Evolutionary conservation across 92 coral and sea anemone genomes (phyloP).

Genomic region (Porites lobata): DNA sequence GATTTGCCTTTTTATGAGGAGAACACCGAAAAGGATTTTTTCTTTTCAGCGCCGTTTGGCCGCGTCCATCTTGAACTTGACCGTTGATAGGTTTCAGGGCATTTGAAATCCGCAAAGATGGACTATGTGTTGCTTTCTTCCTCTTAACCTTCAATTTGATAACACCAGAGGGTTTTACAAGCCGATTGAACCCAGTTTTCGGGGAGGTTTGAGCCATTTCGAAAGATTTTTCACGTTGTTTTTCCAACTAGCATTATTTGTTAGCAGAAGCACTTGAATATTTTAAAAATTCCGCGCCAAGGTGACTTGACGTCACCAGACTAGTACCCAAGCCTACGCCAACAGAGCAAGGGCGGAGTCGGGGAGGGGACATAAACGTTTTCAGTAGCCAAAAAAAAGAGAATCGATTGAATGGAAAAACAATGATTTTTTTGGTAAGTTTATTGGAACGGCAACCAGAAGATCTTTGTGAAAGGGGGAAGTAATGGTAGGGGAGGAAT

Average conservation of each 20-base stretch:
- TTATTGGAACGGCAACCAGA: too few species aligned
- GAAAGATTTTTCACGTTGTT: not conserved
- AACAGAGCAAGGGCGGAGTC: not conserved
- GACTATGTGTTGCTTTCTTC: constrained; percentile 48
- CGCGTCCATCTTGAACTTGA: constrained; percentile 63
- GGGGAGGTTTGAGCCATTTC: constrained; percentile 30
- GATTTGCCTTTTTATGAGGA: constrained; percentile 78
- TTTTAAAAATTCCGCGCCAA: constrained; percentile 53
- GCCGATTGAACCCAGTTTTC: not conserved
- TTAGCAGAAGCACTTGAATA: not conserved
- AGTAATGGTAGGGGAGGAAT: too few species aligned
- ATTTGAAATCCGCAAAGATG: constrained; percentile 38
- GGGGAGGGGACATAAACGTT: too few species aligned
- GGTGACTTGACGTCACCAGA: not conserved
- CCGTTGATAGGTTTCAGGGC: constrained; percentile 77
- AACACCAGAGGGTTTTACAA: constrained; percentile 65
- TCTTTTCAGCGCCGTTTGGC: constrained; percentile 70
- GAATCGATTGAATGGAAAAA: too few species aligned
- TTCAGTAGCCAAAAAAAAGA: too few species aligned
- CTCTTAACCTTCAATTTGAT: constrained; percentile 86
- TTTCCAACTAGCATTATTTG: too few species aligned
- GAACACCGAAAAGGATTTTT: constrained; percentile 92
- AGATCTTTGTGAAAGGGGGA: too few species aligned
- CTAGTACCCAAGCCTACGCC: constrained; percentile 18
- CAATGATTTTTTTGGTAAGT: too few species aligned